Percentiles rank a stretch among this genome's conserved stretches.
These are phyloP conservation scores for Pogonognathellus flavescens DNA, from an alignment of 1,140 invertebrate species.

Conservation along the genomic window DNA sequence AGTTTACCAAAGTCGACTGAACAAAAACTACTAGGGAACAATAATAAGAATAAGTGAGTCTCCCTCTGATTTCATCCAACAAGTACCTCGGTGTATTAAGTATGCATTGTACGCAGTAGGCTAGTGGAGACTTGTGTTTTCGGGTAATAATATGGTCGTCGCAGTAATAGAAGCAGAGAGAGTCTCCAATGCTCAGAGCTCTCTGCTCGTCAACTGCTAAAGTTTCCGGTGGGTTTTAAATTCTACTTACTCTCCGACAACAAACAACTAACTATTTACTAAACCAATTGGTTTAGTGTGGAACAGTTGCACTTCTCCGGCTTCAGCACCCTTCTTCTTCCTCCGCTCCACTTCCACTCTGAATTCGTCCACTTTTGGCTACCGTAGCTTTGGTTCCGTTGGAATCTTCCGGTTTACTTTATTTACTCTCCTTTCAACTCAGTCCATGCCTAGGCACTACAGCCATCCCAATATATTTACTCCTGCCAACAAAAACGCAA, in stretches of 20 bases:
- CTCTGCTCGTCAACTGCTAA: not conserved
- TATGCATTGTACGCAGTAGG: not conserved
- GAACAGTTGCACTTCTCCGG: no score
- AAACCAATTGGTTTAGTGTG: no score
- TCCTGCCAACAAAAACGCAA: no score
- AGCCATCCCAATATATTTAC: not conserved
- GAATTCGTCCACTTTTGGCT: not conserved
- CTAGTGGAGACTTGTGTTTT: not conserved
- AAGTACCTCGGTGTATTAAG: not conserved
- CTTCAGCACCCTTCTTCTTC: not conserved
- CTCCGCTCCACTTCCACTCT: not conserved
- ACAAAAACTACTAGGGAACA: no score
- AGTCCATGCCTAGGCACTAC: not conserved
- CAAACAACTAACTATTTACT: no score
- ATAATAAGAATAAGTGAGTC: not conserved
- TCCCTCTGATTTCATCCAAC: not conserved
- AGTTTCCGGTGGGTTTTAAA: not conserved
- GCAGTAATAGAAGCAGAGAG: not conserved
- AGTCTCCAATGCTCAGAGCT: no score
- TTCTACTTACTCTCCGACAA: not conserved
- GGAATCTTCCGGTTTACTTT: conserved; percentile 33
- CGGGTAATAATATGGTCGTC: not conserved
- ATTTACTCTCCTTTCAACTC: not conserved
- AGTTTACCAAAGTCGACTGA: not conserved
- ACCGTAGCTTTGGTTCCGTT: conserved; percentile 4